These are phyloP conservation scores for Cyclina sinensis DNA, from an alignment of 1,140 invertebrate genomes.

Conservation along the genomic window DNA sequence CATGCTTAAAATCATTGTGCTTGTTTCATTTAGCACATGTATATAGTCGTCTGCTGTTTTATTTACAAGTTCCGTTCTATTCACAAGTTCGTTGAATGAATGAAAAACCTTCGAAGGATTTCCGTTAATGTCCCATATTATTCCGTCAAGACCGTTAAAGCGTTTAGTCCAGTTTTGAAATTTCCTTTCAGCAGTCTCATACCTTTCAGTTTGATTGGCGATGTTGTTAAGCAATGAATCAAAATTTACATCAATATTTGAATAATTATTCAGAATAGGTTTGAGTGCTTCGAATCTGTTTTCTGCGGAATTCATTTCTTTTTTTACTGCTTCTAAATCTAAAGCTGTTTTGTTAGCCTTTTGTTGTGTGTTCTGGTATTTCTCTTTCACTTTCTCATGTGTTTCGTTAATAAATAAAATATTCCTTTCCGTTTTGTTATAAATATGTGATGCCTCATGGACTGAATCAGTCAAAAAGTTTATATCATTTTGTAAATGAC, in stretches of 20 bases:
- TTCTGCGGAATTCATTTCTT: not conserved
- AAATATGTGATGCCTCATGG: not conserved
- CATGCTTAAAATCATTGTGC: not conserved
- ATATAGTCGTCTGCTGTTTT: not conserved
- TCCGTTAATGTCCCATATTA: slow-evolving; percentile 39
- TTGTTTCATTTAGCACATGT: not conserved
- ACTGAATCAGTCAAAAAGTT: not conserved
- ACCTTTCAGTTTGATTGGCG: not conserved
- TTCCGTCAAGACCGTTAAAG: not conserved
- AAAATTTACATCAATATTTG: slow-evolving; percentile 12
- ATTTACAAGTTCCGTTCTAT: slow-evolving; percentile 43
- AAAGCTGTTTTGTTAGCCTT: not conserved
- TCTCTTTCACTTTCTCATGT: slow-evolving; percentile 21
- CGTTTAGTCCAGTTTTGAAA: not conserved
- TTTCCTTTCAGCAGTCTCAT: not conserved
- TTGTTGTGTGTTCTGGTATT: not conserved
- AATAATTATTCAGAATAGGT: not conserved
- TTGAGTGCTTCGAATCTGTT: not conserved
- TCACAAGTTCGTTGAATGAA: not conserved
- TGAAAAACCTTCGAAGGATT: slow-evolving; percentile 15
- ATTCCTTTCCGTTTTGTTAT: slow-evolving; percentile 6
- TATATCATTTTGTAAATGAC: not conserved
- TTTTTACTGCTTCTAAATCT: not conserved
- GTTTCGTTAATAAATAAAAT: slow-evolving; percentile 23
- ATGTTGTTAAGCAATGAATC: not conserved